These are phyloP conservation scores for Litoditis marina DNA, from an alignment of 2,888 invertebrate genomes.

Conservation along the genomic window DNA sequence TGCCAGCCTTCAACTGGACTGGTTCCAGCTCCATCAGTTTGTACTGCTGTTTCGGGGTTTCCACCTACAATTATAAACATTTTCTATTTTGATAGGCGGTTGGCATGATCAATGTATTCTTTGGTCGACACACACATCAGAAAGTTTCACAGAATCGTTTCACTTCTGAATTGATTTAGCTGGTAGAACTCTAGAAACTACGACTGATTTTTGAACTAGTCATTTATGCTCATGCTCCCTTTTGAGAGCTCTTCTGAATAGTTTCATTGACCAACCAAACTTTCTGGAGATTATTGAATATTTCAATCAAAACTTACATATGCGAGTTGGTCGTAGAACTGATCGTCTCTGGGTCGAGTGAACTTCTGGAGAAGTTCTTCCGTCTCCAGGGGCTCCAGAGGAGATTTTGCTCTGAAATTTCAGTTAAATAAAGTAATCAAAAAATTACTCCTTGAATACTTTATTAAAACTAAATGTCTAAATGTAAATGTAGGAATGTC, in stretches of 20 bases:
- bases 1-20: constrained; percentile 56
- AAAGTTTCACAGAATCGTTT: no score
- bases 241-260: neutral
- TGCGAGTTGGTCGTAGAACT: constrained; percentile 56
- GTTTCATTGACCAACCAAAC: neutral
- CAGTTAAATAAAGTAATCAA: neutral
- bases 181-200: no score
- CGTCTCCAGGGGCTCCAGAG: constrained; percentile 58
- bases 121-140: no score
- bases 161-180: no score
- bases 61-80: constrained; percentile 29
- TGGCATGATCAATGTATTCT: no score
- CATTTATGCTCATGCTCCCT: no score
- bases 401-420: constrained; percentile 39
- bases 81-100: no score
- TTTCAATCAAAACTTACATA: constrained; percentile 37
- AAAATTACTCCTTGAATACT: no score
- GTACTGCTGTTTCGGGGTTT: constrained; percentile 48
- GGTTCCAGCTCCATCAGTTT: constrained; percentile 56
- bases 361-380: constrained; percentile 61
- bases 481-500: no score
- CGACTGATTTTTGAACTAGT: no score
- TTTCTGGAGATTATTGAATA: no score
- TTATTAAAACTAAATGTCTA: no score
- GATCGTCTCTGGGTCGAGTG: constrained; percentile 54